Evolutionary conservation across 2,113 vertebrate genomes (phyloP).

Genomic region (Oceanodroma tethys): DNA sequence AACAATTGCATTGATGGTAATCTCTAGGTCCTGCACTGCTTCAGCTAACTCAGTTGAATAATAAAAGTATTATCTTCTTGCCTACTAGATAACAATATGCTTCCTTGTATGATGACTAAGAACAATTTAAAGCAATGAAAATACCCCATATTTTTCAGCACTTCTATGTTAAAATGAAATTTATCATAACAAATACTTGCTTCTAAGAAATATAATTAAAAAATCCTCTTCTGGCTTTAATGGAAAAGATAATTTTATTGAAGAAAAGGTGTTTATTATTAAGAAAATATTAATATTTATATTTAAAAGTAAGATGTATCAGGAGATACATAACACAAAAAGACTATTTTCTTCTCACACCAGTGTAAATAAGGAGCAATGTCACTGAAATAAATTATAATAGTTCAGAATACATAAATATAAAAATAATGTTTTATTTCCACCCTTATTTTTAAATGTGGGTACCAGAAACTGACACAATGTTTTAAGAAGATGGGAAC

Average conservation of each 20-base stretch:
- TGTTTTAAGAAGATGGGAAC: not conserved
- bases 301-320: not conserved
- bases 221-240: not conserved
- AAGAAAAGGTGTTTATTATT: not conserved
- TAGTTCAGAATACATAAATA: not conserved
- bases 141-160: not conserved
- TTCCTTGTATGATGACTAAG: not conserved
- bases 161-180: not conserved
- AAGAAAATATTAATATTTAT: not conserved
- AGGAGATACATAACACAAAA: not conserved
- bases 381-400: not conserved
- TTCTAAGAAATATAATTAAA: not conserved
- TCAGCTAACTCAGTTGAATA: slow-evolving; percentile 8
- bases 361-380: not conserved
- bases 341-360: not conserved
- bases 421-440: not conserved
- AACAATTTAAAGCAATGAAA: slow-evolving; percentile 10
- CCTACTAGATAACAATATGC: not conserved
- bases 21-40: not conserved
- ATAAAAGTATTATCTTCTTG: not conserved
- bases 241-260: not conserved
- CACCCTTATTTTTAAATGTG: not conserved
- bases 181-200: not conserved
- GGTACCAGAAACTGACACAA: not conserved
- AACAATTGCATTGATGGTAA: not conserved